phyloP scores from a whole-genome alignment of 2,888 invertebrate species.

The Sarcophaga rosellei region DNA sequence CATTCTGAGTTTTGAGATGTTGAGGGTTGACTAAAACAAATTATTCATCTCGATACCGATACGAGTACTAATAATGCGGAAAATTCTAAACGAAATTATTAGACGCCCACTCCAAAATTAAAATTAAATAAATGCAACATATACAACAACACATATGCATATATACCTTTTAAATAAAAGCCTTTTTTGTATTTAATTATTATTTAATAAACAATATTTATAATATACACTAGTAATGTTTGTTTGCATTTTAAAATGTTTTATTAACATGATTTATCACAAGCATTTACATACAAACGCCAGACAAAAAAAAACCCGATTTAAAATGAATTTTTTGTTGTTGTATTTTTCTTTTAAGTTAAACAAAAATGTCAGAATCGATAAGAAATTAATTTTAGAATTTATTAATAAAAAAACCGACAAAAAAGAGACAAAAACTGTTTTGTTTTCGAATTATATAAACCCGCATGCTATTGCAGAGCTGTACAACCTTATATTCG shows the following conservation, averaged over 20 bases:
- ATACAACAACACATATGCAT: too few species aligned
- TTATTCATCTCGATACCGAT: not conserved
- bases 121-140: not conserved
- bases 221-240: too few species aligned
- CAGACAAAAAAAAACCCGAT: not conserved
- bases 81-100: not conserved
- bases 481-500: not conserved
- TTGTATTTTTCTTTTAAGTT: not conserved
- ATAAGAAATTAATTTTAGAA: not conserved
- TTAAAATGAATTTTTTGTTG: not conserved
- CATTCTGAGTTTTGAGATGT: not conserved
- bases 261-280: constrained; percentile 11
- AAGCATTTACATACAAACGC: constrained; percentile 5
- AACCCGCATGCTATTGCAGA: not conserved
- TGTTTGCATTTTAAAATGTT: not conserved
- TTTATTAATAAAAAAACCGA: not conserved
- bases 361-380: not conserved
- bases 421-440: too few species aligned
- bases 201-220: not conserved
- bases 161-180: too few species aligned
- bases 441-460: too few species aligned
- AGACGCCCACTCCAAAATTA: not conserved
- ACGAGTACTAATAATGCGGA: not conserved
- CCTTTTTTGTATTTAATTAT: not conserved
- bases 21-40: not conserved